Evolutionary conservation across 2,797 vertebrate genomes (phyloP), one percentile per base, ranked within the genome.

Genomic region (Carduelis carduelis): DNA sequence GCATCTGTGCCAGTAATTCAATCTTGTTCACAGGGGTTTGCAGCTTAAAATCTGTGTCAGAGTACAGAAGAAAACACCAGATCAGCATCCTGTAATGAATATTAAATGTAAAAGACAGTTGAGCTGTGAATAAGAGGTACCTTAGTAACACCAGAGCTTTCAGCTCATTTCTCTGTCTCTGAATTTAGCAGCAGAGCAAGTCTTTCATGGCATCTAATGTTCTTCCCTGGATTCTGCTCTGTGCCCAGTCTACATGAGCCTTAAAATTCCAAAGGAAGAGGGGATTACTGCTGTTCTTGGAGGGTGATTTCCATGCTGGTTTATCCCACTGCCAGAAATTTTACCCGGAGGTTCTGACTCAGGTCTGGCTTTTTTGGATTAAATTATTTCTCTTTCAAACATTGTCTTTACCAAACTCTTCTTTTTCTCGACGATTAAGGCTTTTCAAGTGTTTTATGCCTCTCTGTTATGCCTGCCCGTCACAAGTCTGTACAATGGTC

Each of bases 381-480:
- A 93, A 93, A 87, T 70, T 60, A 66, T 82, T 94, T 92, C 24
- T 78, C 47, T 93, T 91, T 87, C 59, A 85, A 70, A 49, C 4
- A 23, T 14, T 66, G 37, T 47, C 53, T 60, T 87, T 70, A 89
- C 76, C 41, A 79, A 93, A 43, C 46, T 83, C 56, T 56, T 75
- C 43, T 72, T 83, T 80, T 89, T 75, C 69, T 74, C 9, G 0
- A 66, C 4, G 3, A 61, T 76, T 78, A 87, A 66, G 41, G 41
- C 68, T 92, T 89, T 96, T 68, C 37, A 93, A 85, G 74, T 74
- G 43, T 41, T 82, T 66, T 66, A 28, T 63, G n/a, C 46, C 34
- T 71, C 50, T 82, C n/a, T 64, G 13, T 78, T 81, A 86, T n/a
- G 56, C 63, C 63, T 90, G 56, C 28, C 78, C 77, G 86, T 79